A percentile compares a stretch with the other conserved stretches of the same genome.
phyloP scores from a whole-genome alignment of 30 jellyfish, hydroid and myxozoan genomes.

The Hydra vulgaris region DNA sequence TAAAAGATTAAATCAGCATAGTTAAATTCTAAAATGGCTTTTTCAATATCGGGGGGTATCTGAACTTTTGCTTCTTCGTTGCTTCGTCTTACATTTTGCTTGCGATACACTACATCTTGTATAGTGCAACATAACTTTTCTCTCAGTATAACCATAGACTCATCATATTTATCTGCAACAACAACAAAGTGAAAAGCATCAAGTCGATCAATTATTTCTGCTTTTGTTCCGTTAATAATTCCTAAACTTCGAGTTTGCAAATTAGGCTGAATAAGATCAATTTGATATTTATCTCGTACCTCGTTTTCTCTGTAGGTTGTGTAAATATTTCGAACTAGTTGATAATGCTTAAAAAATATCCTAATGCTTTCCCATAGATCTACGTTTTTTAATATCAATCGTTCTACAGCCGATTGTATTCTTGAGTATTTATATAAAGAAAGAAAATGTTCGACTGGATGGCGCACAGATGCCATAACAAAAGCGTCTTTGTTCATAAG shows the following conservation, averaged over 20 bases:
- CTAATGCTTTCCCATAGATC: slow-evolving; percentile 10
- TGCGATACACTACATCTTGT: slow-evolving; percentile 20
- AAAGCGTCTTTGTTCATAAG: slow-evolving; percentile 3
- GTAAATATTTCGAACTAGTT: not conserved
- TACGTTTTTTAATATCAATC: not conserved
- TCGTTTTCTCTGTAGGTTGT: slow-evolving; percentile 9
- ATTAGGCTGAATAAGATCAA: slow-evolving; percentile 5
- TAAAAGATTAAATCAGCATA: slow-evolving; percentile 3
- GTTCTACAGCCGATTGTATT: slow-evolving; percentile 8
- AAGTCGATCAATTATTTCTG: not conserved
- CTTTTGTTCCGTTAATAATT: too few species aligned
- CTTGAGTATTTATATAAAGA: not conserved
- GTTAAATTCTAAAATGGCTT: slow-evolving; percentile 1
- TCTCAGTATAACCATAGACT: slow-evolving; percentile 19
- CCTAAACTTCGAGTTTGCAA: slow-evolving; percentile 15
- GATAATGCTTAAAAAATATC: not conserved
- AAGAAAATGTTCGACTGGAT: slow-evolving; percentile 29
- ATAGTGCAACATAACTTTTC: slow-evolving; percentile 19
- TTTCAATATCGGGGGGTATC: slow-evolving; percentile 1
- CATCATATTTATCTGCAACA: slow-evolving; percentile 15
- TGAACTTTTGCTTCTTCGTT: not conserved
- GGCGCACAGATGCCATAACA: slow-evolving; percentile 18
- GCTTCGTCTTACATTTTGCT: not conserved
- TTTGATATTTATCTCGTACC: not conserved
- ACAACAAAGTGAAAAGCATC: slow-evolving; percentile 5